These are phyloP conservation scores for Peromyscus nudipes DNA, from an alignment of 2,797 vertebrate genomes.

Conservation along the genomic window DNA sequence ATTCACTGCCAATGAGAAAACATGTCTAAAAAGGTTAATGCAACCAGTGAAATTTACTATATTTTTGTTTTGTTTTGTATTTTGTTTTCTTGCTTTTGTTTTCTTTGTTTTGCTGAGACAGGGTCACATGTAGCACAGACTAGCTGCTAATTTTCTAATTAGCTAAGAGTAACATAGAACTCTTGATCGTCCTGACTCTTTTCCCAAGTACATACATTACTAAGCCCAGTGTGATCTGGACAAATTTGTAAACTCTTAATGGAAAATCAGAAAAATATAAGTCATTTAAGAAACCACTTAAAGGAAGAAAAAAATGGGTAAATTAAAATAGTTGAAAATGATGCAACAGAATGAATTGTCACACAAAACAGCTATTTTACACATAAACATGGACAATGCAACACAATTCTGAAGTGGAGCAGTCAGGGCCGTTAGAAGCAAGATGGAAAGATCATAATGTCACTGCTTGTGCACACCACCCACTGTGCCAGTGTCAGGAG, in stretches of 20 bases:
- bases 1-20: background rate
- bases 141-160: background rate
- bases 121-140: background rate
- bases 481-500: background rate
- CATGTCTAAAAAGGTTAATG: background rate
- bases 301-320: background rate
- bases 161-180: background rate
- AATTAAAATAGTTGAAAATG: background rate
- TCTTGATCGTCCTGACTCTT: background rate
- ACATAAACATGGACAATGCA: background rate
- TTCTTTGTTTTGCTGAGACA: background rate
- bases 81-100: background rate
- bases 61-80: background rate
- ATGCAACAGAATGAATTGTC: background rate
- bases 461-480: background rate
- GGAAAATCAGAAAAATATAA: background rate
- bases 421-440: background rate
- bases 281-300: background rate
- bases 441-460: background rate
- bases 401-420: background rate
- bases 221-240: background rate
- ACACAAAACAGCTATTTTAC: background rate
- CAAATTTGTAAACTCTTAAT: background rate
- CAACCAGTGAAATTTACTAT: background rate
- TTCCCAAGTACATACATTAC: background rate